Conservation (phyloP, 2,113 vertebrate genomes). For the Puma concolor region DNA sequence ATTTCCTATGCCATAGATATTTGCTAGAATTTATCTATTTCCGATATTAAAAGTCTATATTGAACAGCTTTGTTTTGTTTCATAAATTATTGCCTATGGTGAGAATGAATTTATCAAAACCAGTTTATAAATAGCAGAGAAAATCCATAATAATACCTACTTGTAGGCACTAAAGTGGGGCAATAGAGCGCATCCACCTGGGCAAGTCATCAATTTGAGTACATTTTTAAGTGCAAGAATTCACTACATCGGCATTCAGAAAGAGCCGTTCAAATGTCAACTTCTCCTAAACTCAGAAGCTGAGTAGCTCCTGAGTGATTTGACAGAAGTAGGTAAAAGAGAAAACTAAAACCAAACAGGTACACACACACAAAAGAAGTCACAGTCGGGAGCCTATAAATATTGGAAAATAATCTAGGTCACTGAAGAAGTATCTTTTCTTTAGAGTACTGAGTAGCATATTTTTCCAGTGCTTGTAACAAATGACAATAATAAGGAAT, state of each 20-base stretch:
- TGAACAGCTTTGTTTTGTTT: not conserved
- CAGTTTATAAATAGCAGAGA: not conserved
- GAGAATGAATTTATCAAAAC: not conserved
- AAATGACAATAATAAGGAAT: not conserved
- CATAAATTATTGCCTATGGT: not conserved
- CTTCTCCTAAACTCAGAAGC: conserved; percentile 38
- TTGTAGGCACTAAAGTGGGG: not conserved
- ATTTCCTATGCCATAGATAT: not conserved
- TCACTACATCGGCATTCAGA: not conserved
- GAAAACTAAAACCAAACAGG: conserved; percentile 23
- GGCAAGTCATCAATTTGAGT: not conserved
- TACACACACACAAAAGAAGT: not conserved
- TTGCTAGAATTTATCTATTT: not conserved
- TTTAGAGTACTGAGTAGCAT: not conserved
- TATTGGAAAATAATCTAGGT: not conserved
- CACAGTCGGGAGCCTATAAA: not conserved
- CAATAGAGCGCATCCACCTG: not conserved
- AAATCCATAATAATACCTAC: not conserved
- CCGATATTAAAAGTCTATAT: not conserved
- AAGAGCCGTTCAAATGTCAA: not conserved
- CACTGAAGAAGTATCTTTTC: not conserved
- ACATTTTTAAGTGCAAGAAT: not conserved
- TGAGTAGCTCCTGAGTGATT: conserved; percentile 1
- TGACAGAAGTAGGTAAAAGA: not conserved
- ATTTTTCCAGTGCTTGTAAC: not conserved